Evolutionary conservation across 2,113 vertebrate species (phyloP), one percentile per base, ranked within the genome.

Genomic region (Limanda limanda): DNA sequence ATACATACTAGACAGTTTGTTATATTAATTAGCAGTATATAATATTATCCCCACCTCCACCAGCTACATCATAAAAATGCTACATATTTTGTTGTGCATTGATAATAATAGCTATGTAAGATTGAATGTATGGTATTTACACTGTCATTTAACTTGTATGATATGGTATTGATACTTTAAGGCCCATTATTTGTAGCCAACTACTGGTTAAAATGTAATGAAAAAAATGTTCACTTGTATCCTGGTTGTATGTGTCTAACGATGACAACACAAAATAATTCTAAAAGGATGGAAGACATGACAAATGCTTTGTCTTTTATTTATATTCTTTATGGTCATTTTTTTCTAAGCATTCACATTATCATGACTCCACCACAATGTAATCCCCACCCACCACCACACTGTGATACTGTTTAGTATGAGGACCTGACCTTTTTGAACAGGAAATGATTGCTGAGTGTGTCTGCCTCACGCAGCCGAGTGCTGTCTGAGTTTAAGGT

Each of bases 371-470:
- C 55, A 69, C 74, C 40, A 6, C 63, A 61, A 45, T 65, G 21
- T 73, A 71, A 79, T 83, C 71, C 68, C 61, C 24, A 37, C 17
- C 51, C 71, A 70, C 14, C 40, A 37, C 60, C 27, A 18, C 54
- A 52, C 68, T 11, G 63, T 18, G 60, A 40, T 40, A 42, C 51
- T 67, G 55, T 70, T 61, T 31, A 47, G 48, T 14, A 72, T 45
- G 27, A 72, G 56, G 58, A 70, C 67, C 67, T 81, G 70, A 81
- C 68, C 82, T 85, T 65, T 78, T 64, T 81, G 71, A 85, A 83
- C 78, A 81, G 82, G n/a, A 67, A 37, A 65, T 87, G 83, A 84
- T 83, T 87, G 74, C 79, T 57, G 72, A 84, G 82, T 66, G 45
- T 66, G 64, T 81, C 71, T 76, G 78, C 68, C 71, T 76, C 48